These are phyloP conservation scores for Epinephelus fuscoguttatus DNA, from an alignment of 2,113 vertebrate species.

Conservation along the genomic window DNA sequence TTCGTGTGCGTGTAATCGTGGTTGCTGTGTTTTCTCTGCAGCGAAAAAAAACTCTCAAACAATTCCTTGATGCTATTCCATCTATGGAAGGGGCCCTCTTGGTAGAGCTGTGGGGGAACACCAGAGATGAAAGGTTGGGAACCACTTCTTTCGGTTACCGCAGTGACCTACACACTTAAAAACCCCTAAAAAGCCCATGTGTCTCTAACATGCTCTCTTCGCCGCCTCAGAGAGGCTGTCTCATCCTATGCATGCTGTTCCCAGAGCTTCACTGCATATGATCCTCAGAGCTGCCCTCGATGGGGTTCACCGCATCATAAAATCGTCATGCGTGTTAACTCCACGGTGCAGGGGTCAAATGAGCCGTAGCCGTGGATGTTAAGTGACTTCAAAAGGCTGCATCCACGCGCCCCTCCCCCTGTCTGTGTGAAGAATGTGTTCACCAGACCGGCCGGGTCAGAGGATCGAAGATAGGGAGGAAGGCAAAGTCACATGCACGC, in stretches of 20 bases:
- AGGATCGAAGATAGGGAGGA: constrained; percentile 32
- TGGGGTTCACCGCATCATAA: constrained; percentile 62
- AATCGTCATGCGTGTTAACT: constrained; percentile 61
- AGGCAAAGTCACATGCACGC: constrained; percentile 28
- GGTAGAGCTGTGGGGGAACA: background rate
- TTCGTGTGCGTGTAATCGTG: too few relatives aligned
- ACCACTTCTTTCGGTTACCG: background rate
- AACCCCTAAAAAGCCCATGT: constrained; percentile 41
- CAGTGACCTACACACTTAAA: constrained; percentile 24
- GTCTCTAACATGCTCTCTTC: constrained; percentile 35
- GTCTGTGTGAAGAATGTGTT: constrained; percentile 44
- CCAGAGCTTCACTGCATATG: constrained; percentile 8
- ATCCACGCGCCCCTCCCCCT: background rate
- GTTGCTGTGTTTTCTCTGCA: background rate
- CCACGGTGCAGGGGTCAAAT: constrained; percentile 63
- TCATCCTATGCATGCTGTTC: constrained; percentile 9
- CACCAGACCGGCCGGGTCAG: constrained; percentile 20
- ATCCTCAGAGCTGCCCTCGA: constrained; percentile 31
- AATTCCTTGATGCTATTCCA: background rate
- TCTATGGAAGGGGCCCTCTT: background rate
- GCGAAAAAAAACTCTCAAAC: background rate
- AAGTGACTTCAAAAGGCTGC: constrained; percentile 67
- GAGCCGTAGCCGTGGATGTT: constrained; percentile 65
- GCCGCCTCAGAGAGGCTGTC: constrained; percentile 25
- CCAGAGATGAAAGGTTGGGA: background rate